Evolutionary conservation across 1,140 invertebrate genomes (phyloP).

Genomic region (Sarcophaga bullata): DNA sequence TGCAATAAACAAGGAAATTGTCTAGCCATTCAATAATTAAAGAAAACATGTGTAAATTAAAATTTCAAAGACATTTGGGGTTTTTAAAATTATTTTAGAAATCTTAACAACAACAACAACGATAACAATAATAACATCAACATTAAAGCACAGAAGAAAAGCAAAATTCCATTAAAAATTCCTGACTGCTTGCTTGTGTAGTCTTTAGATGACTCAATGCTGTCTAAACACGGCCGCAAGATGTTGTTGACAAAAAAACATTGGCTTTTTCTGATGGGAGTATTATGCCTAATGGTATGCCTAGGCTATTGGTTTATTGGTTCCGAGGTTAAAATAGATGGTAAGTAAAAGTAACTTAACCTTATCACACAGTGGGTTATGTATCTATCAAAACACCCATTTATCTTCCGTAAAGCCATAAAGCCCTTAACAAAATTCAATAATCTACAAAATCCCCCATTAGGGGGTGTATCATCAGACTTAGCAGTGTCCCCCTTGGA

Average conservation of each 20-base stretch:
- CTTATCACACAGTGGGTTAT: neutral
- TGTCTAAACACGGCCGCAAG: neutral
- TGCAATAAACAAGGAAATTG: slow-evolving; percentile 3
- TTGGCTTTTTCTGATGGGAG: slow-evolving; percentile 30
- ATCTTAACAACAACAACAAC: neutral
- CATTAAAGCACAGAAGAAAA: neutral
- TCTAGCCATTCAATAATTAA: slow-evolving; percentile 3
- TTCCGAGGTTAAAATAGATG: slow-evolving; percentile 19
- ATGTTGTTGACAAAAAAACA: slow-evolving; percentile 36
- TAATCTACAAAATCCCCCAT: neutral
- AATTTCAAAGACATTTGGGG: neutral
- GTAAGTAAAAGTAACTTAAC: neutral
- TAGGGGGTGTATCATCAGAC: neutral
- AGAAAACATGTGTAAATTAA: slow-evolving; percentile 1
- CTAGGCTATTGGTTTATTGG: slow-evolving; percentile 30
- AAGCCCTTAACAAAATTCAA: slow-evolving; percentile 20
- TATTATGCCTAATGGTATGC: slow-evolving; percentile 19
- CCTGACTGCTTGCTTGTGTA: neutral
- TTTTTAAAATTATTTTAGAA: slow-evolving; percentile 6
- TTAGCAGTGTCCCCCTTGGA: neutral
- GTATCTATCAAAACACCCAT: neutral
- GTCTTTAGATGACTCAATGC: neutral
- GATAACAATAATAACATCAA: neutral
- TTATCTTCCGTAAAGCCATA: neutral
- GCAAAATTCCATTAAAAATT: slow-evolving; percentile 7